Conservation (phyloP, 2,113 vertebrate species). For the Clarias batrachus region DNA sequence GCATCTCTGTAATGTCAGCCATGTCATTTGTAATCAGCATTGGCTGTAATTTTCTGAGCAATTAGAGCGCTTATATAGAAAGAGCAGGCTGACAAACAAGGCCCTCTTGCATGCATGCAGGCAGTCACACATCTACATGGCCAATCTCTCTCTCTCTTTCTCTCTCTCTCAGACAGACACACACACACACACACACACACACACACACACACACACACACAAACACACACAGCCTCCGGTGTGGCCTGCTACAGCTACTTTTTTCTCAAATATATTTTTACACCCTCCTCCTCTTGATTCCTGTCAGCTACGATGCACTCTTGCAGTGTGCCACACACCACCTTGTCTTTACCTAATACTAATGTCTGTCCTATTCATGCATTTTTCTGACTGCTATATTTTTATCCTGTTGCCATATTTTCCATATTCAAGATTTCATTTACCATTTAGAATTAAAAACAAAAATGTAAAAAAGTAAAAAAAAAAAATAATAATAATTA, state of each 20-base stretch:
- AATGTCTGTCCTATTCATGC: too few species aligned
- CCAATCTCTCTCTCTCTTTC: slow-evolving; percentile 41
- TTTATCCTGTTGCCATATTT: neutral
- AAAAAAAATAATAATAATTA: too few species aligned
- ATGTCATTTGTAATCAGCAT: slow-evolving; percentile 75
- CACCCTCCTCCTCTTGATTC: neutral
- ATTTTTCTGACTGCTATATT: neutral
- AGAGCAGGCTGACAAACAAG: slow-evolving; percentile 66
- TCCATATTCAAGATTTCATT: neutral
- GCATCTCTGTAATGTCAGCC: slow-evolving; percentile 72
- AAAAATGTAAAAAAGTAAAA: neutral
- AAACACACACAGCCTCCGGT: neutral
- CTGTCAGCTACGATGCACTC: neutral
- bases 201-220: too few species aligned
- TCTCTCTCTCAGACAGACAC: neutral
- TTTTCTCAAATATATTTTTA: slow-evolving; percentile 23
- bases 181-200: slow-evolving; percentile 18
- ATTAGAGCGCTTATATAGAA: slow-evolving; percentile 79
- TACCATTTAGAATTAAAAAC: neutral
- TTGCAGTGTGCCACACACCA: neutral
- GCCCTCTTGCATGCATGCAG: slow-evolving; percentile 62
- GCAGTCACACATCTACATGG: slow-evolving; percentile 29
- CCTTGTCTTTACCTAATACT: neutral
- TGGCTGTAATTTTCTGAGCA: slow-evolving; percentile 79
- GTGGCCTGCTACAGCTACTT: neutral